Base-by-base conservation (phyloP, 1,140 invertebrate genomes). In the Druon quercuslanigerum region DNA sequence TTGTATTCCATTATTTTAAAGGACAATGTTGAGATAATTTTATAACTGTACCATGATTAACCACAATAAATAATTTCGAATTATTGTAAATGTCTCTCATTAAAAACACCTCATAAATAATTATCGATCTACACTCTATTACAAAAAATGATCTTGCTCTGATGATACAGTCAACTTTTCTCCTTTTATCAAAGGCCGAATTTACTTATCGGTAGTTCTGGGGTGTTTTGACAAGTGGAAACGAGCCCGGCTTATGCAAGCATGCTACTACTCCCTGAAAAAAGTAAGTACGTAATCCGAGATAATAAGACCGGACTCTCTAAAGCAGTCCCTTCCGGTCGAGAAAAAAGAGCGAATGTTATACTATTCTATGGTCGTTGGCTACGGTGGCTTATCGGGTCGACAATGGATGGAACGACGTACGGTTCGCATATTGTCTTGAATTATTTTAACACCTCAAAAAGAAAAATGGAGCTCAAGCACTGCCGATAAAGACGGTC, bases 401-500 rank as follows among this genome's bases (percentile, higher is more conserved):
- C 75, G 77, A 78, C 79, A 78, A 66, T 79, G 76, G 66, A 74
- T 72, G 33, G 77, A 79, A 83, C 60, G 71, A 80, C 9, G 75
- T 72, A 54, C 74, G 74, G 51, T 71, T 51, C 16, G 46, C 51
- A 56, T 50, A 50, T 54, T 76, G 70, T 33, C 52, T 16, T 72
- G 57, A 71, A 71, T 76, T 71, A 72, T 71, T 76, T 60, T 50
- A 76, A 60, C 33, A 50, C 71, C 71, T 50, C 17, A 51, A 56
- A 75, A n/a, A 60, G 8, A 50, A 66, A 25, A 40, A 76, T 20
- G 5, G 20, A 71, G 56, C 20, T 13, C 17, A 57, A 57, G 25
- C 57, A 25, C 20, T 46, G 70, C 72, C 79, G 79, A 78, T 83
- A 83, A 81, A 81, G 80, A 76, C 78, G 81, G 77, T 80, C 76